Conservation (phyloP, 2,888 invertebrate genomes). For the Pandemis corylana region DNA sequence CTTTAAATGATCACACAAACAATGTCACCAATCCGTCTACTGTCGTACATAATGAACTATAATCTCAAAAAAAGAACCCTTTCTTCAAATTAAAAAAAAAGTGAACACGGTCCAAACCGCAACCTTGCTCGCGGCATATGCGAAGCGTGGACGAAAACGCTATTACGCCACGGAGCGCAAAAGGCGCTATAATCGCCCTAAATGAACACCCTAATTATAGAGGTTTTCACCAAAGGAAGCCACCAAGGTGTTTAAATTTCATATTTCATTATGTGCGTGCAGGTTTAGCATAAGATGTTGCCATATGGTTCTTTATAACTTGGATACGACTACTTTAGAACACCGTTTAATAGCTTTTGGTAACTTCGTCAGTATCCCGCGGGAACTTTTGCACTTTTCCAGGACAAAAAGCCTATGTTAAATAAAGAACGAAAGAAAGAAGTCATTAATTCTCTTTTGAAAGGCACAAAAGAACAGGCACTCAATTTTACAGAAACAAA, state of each 20-base stretch:
- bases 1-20: neutral
- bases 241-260: constrained; percentile 9
- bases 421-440: too few species aligned
- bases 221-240: constrained; percentile 3
- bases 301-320: neutral
- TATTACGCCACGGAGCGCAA: constrained; percentile 2
- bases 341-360: neutral
- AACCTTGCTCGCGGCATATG: constrained; percentile 10
- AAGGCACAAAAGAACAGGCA: too few species aligned
- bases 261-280: neutral
- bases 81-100: constrained; percentile 2
- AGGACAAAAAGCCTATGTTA: too few species aligned
- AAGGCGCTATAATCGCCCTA: neutral
- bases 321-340: neutral
- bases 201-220: constrained; percentile 10
- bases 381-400: too few species aligned
- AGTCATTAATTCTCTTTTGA: too few species aligned
- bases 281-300: neutral
- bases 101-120: neutral
- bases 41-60: neutral
- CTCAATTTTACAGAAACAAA: too few species aligned
- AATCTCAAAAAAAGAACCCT: neutral
- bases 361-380: neutral
- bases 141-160: constrained; percentile 1
- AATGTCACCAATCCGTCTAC: neutral